Base-by-base conservation (phyloP, 2,113 vertebrate genomes). In the Oreamnos americanus region DNA sequence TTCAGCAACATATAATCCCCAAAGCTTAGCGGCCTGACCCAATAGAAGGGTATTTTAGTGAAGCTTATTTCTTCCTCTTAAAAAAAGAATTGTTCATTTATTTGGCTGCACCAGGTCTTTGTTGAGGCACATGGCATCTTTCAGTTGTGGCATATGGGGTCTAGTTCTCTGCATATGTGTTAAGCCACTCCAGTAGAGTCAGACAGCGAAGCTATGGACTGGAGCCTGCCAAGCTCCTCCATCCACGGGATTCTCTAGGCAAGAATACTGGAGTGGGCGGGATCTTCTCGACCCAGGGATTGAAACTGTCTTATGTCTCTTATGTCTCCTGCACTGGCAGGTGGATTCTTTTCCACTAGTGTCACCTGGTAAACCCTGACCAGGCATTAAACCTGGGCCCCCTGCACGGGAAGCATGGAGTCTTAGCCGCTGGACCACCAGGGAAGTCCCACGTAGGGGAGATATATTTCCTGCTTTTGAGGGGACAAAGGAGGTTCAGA, bases 31-130 rank as follows among this genome's bases (percentile, higher is more conserved):
- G 51, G 51, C 49, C 60, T 33, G 45, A 26, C 8, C 86, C n/a
- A 25, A 36, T 0, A 6, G 36, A 53, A n/a, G 7, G 15, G 13
- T 25, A 16, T 6, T 8, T 23, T 10, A 25, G 43, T 47, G 74
- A 28, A 60, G 45, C 26, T 30, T 49, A 21, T 62, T 88, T 62
- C 45, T 55, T 25, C 67, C 21, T 39, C 67, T 71, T 5, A 1
- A 0, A 71, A 71, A 71, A 62, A 36, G 10, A 21, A 67, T 0
- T 4, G 62, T 64, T n/a, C 3, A 7, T 74, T 74, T 74, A 25
- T 74, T 74, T 74, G 71, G 71, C 6, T 74, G 71, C 21, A 13
- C 21, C 11, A 13, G 71, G 11, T 43, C 71, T 74, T 74, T 25
- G 36, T 39, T 39, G 71, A 39, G 36, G 71, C 36, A 25, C 36